phyloP scores from a whole-genome alignment of 2,113 vertebrate genomes.

The Chionomys nivalis region DNA sequence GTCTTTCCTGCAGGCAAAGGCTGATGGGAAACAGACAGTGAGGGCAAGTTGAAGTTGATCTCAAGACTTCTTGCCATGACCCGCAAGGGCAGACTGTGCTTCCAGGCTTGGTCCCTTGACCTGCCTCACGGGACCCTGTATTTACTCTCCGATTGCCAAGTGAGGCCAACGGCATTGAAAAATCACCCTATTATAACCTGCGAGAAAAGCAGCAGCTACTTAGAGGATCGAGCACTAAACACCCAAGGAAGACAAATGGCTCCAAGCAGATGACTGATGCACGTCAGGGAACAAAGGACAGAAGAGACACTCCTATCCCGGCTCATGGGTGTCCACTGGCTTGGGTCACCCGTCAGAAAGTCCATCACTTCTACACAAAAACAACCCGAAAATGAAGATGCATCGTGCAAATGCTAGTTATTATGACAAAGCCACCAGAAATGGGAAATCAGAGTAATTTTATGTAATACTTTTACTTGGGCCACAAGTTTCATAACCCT shows the following conservation, averaged over 20 bases:
- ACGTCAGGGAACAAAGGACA: not conserved
- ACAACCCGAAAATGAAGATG: not conserved
- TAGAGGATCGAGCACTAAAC: constrained; percentile 65
- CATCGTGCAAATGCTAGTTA: not conserved
- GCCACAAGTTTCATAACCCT: not conserved
- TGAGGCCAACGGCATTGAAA: constrained; percentile 71
- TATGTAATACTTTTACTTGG: not conserved
- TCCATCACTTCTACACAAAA: not conserved
- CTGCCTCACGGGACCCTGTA: not conserved
- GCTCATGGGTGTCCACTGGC: not conserved
- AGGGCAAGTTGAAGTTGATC: constrained; percentile 28
- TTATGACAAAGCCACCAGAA: not conserved
- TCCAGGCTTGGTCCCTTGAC: constrained; percentile 12
- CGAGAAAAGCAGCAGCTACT: constrained; percentile 76
- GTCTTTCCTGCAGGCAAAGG: constrained; percentile 61
- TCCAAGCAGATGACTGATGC: not conserved
- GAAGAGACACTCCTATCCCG: not conserved
- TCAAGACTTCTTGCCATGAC: constrained; percentile 52
- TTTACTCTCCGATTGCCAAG: constrained; percentile 52
- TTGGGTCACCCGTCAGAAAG: constrained; percentile 3
- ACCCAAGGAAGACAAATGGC: constrained; percentile 66
- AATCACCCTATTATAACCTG: constrained; percentile 74
- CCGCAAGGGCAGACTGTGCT: not conserved
- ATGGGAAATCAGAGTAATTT: not conserved
- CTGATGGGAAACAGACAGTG: not conserved